Percentiles rank a stretch among this genome's conserved stretches.
These are phyloP conservation scores for Dasysyrphus albostriatus DNA, from an alignment of 2,888 invertebrate species.

Conservation along the genomic window DNA sequence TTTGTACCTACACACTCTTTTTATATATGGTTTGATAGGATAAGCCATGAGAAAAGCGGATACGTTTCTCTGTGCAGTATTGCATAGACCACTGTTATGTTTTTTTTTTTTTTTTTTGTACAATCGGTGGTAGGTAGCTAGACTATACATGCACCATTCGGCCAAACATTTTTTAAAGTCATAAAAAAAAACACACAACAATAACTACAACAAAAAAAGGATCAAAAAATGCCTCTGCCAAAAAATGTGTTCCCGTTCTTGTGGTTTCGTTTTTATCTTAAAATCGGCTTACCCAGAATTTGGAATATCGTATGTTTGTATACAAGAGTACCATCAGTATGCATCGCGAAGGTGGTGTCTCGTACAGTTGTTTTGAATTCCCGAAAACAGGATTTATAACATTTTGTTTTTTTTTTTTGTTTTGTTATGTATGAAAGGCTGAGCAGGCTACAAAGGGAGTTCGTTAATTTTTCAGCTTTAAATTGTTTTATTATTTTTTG, in stretches of 20 bases:
- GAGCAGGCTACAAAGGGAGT: slow-evolving; percentile 1
- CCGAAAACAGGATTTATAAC: slow-evolving; percentile 30
- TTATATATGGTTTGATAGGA: slow-evolving; percentile 40
- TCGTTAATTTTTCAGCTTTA: slow-evolving; percentile 29
- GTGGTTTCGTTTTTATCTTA: slow-evolving; percentile 69
- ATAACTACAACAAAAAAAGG: slow-evolving; percentile 17
- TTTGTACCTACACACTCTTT: slow-evolving; percentile 2
- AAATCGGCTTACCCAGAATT: slow-evolving; percentile 72
- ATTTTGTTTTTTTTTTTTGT: not conserved
- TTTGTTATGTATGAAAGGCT: not conserved
- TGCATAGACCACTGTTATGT: slow-evolving; percentile 34
- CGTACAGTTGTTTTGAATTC: slow-evolving; percentile 45
- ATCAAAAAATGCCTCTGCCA: slow-evolving; percentile 62
- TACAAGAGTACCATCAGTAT: not conserved
- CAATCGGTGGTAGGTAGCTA: not conserved
- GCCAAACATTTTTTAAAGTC: slow-evolving; percentile 47
- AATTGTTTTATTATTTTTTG: not conserved
- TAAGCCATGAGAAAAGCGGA: slow-evolving; percentile 59
- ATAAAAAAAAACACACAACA: slow-evolving; percentile 3
- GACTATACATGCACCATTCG: slow-evolving; percentile 35
- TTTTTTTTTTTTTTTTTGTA: slow-evolving; percentile 16
- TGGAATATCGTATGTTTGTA: slow-evolving; percentile 37
- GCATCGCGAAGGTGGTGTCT: slow-evolving; percentile 32
- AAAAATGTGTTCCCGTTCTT: slow-evolving; percentile 64
- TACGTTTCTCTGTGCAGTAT: slow-evolving; percentile 29